These are phyloP conservation scores for Premnoplex brunnescens DNA, from an alignment of 2,797 vertebrate genomes.

Conservation along the genomic window DNA sequence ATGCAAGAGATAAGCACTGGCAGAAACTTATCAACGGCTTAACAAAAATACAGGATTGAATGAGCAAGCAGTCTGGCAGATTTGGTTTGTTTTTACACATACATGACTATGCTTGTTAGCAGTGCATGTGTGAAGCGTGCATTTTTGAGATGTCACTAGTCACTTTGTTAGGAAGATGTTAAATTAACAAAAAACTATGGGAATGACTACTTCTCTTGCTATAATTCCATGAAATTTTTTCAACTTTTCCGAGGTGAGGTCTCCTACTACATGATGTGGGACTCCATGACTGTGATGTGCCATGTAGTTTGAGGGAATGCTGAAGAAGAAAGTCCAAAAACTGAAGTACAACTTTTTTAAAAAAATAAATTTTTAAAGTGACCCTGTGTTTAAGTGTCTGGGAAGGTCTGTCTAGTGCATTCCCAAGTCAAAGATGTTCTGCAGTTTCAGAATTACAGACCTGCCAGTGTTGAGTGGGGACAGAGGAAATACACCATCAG, in stretches of 20 bases:
- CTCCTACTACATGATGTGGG: not conserved
- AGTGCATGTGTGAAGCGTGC: not conserved
- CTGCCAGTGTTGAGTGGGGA: not conserved
- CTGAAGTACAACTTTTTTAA: not conserved
- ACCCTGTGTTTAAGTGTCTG: not conserved
- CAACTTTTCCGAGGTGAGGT: not conserved
- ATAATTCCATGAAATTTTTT: not conserved
- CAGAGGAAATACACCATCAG: not conserved
- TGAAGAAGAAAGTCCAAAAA: not conserved
- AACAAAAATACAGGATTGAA: not conserved
- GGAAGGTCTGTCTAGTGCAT: not conserved
- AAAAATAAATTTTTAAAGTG: not conserved
- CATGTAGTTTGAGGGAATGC: not conserved
- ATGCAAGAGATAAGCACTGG: not conserved
- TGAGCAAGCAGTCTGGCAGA: not conserved
- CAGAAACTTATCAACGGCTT: not conserved
- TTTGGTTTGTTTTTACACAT: not conserved
- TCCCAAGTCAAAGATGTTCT: not conserved
- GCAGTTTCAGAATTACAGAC: not conserved
- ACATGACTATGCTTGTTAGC: not conserved
- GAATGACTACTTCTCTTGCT: not conserved
- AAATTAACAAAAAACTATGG: not conserved
- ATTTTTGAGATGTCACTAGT: not conserved
- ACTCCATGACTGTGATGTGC: not conserved
- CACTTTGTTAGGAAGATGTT: not conserved